phyloP scores from a whole-genome alignment of 2,113 vertebrate genomes.

The Vimba vimba region DNA sequence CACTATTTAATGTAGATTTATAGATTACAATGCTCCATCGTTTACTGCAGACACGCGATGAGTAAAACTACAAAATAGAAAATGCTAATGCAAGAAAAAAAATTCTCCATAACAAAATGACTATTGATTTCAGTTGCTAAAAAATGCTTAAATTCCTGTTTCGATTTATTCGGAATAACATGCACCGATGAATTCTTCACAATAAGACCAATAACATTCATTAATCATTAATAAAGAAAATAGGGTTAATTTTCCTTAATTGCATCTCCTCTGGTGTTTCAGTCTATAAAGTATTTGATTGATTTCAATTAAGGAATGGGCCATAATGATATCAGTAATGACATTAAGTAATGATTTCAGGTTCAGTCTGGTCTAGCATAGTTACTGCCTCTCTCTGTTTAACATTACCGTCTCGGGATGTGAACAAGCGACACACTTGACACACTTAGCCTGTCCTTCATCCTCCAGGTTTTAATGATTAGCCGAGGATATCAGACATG shows the following conservation, averaged over 20 bases:
- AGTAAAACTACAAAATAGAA: not conserved
- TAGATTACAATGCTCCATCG: not conserved
- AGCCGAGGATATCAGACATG: slow-evolving; percentile 26
- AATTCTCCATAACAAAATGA: too few species aligned
- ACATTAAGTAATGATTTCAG: not conserved
- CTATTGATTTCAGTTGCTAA: not conserved
- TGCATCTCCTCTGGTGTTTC: too few species aligned
- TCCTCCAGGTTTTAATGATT: slow-evolving; percentile 42
- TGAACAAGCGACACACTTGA: slow-evolving; percentile 13
- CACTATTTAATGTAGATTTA: not conserved
- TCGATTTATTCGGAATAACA: not conserved
- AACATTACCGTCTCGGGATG: not conserved
- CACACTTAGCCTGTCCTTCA: slow-evolving; percentile 24
- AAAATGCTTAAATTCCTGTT: not conserved
- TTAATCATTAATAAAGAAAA: not conserved
- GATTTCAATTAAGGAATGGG: too few species aligned
- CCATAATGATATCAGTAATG: too few species aligned
- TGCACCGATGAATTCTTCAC: not conserved
- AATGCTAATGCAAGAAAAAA: not conserved
- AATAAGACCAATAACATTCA: not conserved
- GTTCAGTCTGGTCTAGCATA: not conserved
- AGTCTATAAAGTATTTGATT: too few species aligned
- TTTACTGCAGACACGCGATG: not conserved
- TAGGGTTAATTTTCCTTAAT: not conserved
- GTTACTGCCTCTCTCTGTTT: not conserved